phyloP scores from a whole-genome alignment of 2,888 invertebrate species.

The Ctena decussata region DNA sequence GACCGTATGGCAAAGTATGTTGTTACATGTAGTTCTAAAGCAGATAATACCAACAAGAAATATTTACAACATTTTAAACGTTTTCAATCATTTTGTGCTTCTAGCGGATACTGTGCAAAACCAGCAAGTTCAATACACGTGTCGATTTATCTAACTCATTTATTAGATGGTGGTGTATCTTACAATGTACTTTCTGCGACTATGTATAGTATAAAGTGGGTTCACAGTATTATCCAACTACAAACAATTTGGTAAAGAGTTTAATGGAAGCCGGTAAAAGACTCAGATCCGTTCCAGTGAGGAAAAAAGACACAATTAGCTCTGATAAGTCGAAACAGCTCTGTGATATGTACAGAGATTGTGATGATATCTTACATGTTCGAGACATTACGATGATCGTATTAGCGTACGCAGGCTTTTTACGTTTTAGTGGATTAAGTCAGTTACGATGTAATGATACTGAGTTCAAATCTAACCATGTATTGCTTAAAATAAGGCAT shows the following conservation, averaged over 20 bases:
- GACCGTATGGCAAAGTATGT: constrained; percentile 29
- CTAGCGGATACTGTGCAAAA: constrained; percentile 2
- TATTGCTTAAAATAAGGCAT: constrained; percentile 16
- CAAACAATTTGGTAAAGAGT: constrained; percentile 27
- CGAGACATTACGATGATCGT: constrained; percentile 17
- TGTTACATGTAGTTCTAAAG: constrained; percentile 33
- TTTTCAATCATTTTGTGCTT: constrained; percentile 24
- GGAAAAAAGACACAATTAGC: constrained; percentile 40
- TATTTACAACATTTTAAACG: constrained; percentile 23
- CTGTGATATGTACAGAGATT: constrained; percentile 14
- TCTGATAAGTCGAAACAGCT: constrained; percentile 28
- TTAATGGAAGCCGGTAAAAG: constrained; percentile 44
- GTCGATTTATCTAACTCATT: constrained; percentile 37
- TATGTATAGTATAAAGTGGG: constrained; percentile 54
- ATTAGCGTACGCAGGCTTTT: constrained; percentile 21
- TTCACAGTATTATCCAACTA: constrained; percentile 37
- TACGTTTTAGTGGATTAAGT: constrained; percentile 13
- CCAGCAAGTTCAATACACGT: constrained; percentile 40
- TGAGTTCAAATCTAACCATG: constrained; percentile 18
- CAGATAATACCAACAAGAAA: constrained; percentile 28
- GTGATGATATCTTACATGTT: constrained; percentile 1
- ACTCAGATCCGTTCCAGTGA: constrained; percentile 24
- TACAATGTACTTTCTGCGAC: constrained; percentile 20
- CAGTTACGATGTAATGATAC: constrained; percentile 27
- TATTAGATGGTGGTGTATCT: constrained; percentile 31